These are phyloP conservation scores for Apostichopus leukothele DNA, from an alignment of 53 echinoderm and acorn worm species.

Conservation along the genomic window DNA sequence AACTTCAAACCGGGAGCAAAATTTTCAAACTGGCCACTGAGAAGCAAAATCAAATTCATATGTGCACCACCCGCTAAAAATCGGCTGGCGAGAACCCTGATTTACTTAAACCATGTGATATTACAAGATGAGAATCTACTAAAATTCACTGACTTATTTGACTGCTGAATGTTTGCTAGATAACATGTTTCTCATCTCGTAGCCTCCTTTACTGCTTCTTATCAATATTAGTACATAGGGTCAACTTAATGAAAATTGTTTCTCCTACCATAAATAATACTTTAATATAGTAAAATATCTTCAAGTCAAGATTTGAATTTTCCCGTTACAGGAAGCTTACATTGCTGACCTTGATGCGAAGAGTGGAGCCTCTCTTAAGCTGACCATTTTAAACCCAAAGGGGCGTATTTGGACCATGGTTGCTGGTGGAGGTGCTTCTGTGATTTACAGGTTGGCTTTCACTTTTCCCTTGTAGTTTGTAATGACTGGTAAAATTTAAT, in stretches of 20 bases:
- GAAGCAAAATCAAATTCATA: background rate
- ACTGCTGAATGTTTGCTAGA: too few relatives aligned
- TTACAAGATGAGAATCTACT: too few relatives aligned
- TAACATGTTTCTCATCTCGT: too few relatives aligned
- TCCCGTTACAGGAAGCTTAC: slow-evolving; percentile 77
- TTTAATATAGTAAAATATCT: background rate
- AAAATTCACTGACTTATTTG: too few relatives aligned
- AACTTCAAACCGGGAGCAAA: background rate
- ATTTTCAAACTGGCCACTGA: background rate
- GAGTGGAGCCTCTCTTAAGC: slow-evolving; percentile 93
- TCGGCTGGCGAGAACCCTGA: background rate
- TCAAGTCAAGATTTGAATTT: background rate
- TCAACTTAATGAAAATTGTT: background rate
- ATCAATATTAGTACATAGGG: too few relatives aligned
- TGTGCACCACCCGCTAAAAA: background rate
- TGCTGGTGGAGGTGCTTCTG: slow-evolving; percentile 95
- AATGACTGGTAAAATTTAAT: too few relatives aligned
- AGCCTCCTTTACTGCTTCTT: too few relatives aligned
- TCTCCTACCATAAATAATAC: background rate
- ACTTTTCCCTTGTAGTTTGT: too few relatives aligned
- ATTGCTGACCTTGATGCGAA: slow-evolving; percentile 96
- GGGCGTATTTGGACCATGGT: slow-evolving; percentile 99
- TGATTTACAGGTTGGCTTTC: slow-evolving; percentile 80
- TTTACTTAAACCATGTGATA: background rate
- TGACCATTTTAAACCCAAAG: slow-evolving; percentile 78